Conservation (phyloP, 2,113 vertebrate genomes). For the Anarhynchus alexandrinus region DNA sequence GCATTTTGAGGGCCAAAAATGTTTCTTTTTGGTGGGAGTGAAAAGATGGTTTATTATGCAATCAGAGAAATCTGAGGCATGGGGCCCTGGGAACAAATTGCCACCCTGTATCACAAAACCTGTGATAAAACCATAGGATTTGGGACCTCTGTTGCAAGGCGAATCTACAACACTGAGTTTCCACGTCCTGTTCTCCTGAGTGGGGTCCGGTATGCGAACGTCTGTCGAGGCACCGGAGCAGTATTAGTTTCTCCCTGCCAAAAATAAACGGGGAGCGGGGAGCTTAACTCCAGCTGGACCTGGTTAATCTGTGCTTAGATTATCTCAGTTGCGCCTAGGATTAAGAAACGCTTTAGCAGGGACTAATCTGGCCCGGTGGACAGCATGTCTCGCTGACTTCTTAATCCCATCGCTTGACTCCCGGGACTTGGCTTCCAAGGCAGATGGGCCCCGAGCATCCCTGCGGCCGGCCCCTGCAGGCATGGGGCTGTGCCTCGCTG, state of each 20-base stretch:
- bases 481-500: not conserved
- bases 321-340: not conserved
- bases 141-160: not conserved
- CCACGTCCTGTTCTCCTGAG: not conserved
- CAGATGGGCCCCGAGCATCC: not conserved
- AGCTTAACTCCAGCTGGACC: not conserved
- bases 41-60: not conserved
- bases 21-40: not conserved
- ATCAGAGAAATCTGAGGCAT: not conserved
- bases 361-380: not conserved
- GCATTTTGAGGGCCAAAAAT: not conserved
- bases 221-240: accelerated
- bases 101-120: not conserved
- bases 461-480: accelerated
- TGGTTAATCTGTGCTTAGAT: constrained; percentile 48
- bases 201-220: accelerated
- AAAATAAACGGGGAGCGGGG: not conserved
- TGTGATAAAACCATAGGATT: not conserved
- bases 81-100: not conserved
- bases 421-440: not conserved
- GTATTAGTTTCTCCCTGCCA: not conserved
- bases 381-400: not conserved
- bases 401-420: not conserved
- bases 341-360: not conserved
- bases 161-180: not conserved